A percentile compares a stretch with the other conserved stretches of the same genome.
Evolutionary conservation across 2,113 vertebrate genomes (phyloP).

Genomic region (Coregonus clupeaformis): DNA sequence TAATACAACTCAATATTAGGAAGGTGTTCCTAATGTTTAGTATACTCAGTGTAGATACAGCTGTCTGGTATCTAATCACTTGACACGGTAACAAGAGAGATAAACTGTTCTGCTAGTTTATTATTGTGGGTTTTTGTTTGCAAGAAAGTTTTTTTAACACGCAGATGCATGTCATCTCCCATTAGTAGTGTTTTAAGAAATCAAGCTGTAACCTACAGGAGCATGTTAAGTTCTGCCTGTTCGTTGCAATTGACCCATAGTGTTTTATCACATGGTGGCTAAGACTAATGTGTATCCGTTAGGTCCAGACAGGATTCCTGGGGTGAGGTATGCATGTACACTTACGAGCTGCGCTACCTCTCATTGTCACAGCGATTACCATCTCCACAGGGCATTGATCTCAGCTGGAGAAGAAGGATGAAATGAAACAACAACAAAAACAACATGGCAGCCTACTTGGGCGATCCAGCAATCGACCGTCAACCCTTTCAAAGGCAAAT

Average conservation of each 20-base stretch:
- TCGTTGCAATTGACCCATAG: neutral
- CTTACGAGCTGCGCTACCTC: slow-evolving; percentile 66
- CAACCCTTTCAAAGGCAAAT: slow-evolving; percentile 9
- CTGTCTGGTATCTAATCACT: no score
- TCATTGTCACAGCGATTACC: slow-evolving; percentile 63
- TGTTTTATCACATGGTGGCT: slow-evolving; percentile 51
- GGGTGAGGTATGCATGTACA: slow-evolving; percentile 60
- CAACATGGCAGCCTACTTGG: slow-evolving; percentile 24
- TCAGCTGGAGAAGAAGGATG: slow-evolving; percentile 28
- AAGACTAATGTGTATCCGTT: slow-evolving; percentile 58
- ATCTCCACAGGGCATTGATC: slow-evolving; percentile 63
- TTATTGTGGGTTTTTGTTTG: no score
- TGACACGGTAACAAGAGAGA: no score
- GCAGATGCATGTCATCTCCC: no score
- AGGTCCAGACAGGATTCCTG: slow-evolving; percentile 57
- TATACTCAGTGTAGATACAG: no score
- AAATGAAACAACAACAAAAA: slow-evolving; percentile 33
- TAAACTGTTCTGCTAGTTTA: neutral
- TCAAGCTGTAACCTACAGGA: no score
- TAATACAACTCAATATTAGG: no score
- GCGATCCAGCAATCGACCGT: slow-evolving; percentile 16
- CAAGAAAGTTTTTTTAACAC: no score
- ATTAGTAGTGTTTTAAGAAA: no score
- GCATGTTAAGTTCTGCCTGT: no score
- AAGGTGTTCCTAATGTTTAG: no score